Percentiles rank a stretch among this genome's conserved stretches.
Evolutionary conservation across 2,113 vertebrate genomes (phyloP).

Genomic region (Tragelaphus scriptus): DNA sequence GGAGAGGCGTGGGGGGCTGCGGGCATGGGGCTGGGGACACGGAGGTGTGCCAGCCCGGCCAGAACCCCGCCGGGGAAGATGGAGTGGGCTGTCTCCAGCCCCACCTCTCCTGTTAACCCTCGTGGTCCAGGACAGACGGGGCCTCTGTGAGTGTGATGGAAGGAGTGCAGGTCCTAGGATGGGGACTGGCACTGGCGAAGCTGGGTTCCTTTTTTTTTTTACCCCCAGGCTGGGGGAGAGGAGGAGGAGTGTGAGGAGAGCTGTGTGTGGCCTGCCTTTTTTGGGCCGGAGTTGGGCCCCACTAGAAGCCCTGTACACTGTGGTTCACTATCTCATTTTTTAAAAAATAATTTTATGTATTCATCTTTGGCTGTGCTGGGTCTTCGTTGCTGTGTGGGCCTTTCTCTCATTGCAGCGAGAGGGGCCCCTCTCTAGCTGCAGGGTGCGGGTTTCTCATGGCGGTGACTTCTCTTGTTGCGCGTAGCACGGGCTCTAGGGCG

Average conservation of each 20-base stretch:
- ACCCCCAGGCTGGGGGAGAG: background rate
- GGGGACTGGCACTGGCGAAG: background rate
- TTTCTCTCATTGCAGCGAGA: background rate
- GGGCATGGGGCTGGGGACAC: background rate
- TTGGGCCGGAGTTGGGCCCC: background rate
- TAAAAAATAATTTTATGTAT: background rate
- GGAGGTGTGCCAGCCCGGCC: background rate
- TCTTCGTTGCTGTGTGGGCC: background rate
- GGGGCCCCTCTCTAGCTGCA: background rate
- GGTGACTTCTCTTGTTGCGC: background rate
- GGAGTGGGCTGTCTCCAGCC: conserved; percentile 22
- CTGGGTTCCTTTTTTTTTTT: background rate
- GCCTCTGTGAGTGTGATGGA: background rate
- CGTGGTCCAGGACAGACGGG: conserved; percentile 18
- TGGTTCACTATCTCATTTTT: background rate
- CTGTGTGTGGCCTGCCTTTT: background rate
- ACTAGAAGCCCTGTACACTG: background rate
- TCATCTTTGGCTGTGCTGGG: background rate
- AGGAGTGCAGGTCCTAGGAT: background rate
- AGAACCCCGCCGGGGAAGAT: background rate
- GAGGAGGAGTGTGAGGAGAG: background rate
- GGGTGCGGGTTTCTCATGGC: background rate
- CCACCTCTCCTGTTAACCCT: background rate
- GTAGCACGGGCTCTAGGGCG: background rate
- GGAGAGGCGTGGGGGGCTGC: background rate